Evolutionary conservation across 1,140 invertebrate species (phyloP).

Genomic region (Saxidomus purpurata): DNA sequence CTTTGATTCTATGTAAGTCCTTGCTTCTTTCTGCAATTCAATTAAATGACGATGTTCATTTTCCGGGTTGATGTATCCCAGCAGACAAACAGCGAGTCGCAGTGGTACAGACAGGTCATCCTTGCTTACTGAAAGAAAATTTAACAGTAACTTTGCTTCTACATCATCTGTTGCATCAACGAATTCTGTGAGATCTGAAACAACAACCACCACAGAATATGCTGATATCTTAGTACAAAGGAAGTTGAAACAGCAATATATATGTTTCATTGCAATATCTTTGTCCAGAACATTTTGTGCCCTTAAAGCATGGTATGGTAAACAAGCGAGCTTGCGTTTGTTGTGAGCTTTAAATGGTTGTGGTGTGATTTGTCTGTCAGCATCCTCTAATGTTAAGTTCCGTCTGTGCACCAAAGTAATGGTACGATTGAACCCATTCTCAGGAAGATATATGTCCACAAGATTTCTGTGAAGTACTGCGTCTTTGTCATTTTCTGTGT

Average conservation of each 20-base stretch:
- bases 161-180: slow-evolving; percentile 71
- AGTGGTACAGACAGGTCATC: slow-evolving; percentile 56
- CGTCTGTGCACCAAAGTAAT: slow-evolving; percentile 74
- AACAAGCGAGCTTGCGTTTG: slow-evolving; percentile 77
- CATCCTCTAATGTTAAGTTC: slow-evolving; percentile 74
- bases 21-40: slow-evolving; percentile 67
- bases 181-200: slow-evolving; percentile 72
- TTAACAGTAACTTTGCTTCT: slow-evolving; percentile 70
- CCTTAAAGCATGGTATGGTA: slow-evolving; percentile 77
- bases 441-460: slow-evolving; percentile 74
- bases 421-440: slow-evolving; percentile 73
- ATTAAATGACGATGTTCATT: slow-evolving; percentile 61
- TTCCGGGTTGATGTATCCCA: slow-evolving; percentile 68
- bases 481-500: slow-evolving; percentile 89
- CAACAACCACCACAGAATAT: slow-evolving; percentile 67
- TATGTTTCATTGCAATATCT: slow-evolving; percentile 69
- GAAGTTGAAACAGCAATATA: slow-evolving; percentile 78
- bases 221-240: slow-evolving; percentile 72
- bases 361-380: slow-evolving; percentile 80
- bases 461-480: slow-evolving; percentile 74
- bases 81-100: slow-evolving; percentile 71
- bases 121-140: slow-evolving; percentile 69
- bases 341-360: slow-evolving; percentile 74
- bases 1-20: slow-evolving; percentile 49
- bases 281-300: slow-evolving; percentile 59